These are phyloP conservation scores for Hirtodrosophila alboralis DNA, from an alignment of 2,888 invertebrate species.

Conservation along the genomic window DNA sequence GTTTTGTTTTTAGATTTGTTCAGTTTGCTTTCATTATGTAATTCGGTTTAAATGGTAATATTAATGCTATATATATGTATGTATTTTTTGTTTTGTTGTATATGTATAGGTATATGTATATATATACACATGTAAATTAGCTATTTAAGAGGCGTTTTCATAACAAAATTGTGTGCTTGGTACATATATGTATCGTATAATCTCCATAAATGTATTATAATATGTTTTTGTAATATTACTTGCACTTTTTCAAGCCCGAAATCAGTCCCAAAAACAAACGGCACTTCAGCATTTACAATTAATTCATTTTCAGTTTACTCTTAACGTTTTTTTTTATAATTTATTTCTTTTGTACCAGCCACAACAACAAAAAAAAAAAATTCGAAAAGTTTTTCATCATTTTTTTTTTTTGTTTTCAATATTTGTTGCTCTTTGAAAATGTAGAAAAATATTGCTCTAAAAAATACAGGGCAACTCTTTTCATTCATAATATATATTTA, in stretches of 20 bases:
- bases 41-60: slow-evolving; percentile 16
- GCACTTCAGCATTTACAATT: slow-evolving; percentile 11
- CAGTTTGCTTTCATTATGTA: slow-evolving; percentile 26
- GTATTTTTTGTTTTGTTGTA: slow-evolving; percentile 10
- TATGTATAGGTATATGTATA: slow-evolving; percentile 12
- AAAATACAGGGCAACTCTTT: slow-evolving; percentile 70
- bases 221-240: slow-evolving; percentile 3
- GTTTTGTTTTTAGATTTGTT: slow-evolving; percentile 41
- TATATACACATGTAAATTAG: slow-evolving; percentile 26
- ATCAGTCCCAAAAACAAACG: slow-evolving; percentile 48
- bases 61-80: slow-evolving; percentile 23
- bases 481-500: slow-evolving; percentile 17
- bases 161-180: slow-evolving; percentile 18
- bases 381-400: slow-evolving; percentile 17
- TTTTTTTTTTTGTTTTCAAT: no score
- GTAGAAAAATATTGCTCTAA: slow-evolving; percentile 75
- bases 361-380: slow-evolving; percentile 34
- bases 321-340: no score
- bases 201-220: slow-evolving; percentile 6
- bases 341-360: slow-evolving; percentile 24
- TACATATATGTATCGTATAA: slow-evolving; percentile 2
- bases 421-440: slow-evolving; percentile 64
- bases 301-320: slow-evolving; percentile 10
- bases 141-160: slow-evolving; percentile 26
- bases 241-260: slow-evolving; percentile 32